These are phyloP conservation scores for Orthosia gothica DNA, from an alignment of 2,888 invertebrate genomes.

Conservation along the genomic window DNA sequence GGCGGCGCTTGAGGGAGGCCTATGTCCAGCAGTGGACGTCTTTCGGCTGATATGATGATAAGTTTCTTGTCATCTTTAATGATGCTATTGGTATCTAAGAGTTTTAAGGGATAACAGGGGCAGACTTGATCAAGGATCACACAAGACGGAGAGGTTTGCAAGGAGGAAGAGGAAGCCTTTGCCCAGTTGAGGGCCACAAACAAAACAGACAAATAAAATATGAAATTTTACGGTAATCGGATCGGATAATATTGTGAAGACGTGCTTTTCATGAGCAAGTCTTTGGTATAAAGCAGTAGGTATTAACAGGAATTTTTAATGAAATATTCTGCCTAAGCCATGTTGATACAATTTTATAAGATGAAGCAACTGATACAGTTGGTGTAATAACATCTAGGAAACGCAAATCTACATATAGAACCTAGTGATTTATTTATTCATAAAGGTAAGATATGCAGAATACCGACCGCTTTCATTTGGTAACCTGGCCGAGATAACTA, in stretches of 20 bases:
- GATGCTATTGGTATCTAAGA: neutral
- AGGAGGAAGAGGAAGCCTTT: neutral
- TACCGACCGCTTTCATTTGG: conserved; percentile 49
- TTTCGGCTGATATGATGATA: no score
- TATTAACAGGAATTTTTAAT: no score
- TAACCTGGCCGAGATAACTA: conserved; percentile 17
- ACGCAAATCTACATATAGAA: conserved; percentile 31
- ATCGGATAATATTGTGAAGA: neutral
- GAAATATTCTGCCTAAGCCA: neutral
- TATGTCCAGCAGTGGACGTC: no score
- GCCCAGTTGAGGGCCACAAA: neutral
- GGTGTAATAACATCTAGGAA: conserved; percentile 34
- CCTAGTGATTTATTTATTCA: conserved; percentile 52
- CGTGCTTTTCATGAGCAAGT: neutral
- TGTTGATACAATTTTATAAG: neutral
- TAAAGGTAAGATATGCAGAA: conserved; percentile 53
- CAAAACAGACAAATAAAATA: no score
- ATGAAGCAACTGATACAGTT: conserved; percentile 32
- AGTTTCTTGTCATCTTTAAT: neutral
- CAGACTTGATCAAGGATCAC: neutral
- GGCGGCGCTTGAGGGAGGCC: no score
- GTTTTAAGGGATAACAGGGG: neutral
- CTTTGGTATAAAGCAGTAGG: neutral
- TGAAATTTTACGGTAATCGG: no score
- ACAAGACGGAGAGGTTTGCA: neutral